Conservation (phyloP, 2,888 invertebrate genomes). For the Ectemnius lituratus region DNA sequence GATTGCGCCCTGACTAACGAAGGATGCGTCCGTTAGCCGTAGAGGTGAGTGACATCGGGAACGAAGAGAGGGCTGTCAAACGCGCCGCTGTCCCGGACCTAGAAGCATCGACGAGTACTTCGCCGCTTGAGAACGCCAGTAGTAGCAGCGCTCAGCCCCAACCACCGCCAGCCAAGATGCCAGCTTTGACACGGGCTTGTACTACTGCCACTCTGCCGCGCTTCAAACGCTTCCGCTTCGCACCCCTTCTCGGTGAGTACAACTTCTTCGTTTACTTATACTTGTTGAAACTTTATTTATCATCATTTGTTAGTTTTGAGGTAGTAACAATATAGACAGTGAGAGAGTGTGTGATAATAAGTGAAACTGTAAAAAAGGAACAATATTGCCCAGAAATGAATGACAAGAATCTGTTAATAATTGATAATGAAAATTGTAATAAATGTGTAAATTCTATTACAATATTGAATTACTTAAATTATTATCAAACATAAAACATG, state of each 20-base stretch:
- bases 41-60: constrained; percentile 54
- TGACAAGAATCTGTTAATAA: too few relatives aligned
- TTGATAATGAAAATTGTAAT: too few relatives aligned
- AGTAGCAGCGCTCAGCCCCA: constrained; percentile 12
- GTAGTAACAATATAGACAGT: too few relatives aligned
- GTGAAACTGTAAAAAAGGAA: too few relatives aligned
- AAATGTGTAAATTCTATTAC: too few relatives aligned
- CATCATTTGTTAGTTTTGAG: neutral
- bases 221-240: constrained; percentile 65
- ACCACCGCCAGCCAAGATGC: constrained; percentile 58
- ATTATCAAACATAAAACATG: too few relatives aligned
- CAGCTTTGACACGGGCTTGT: constrained; percentile 65
- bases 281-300: neutral
- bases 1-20: constrained; percentile 26
- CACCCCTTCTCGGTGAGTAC: constrained; percentile 60
- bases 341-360: too few relatives aligned
- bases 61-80: constrained; percentile 59
- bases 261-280: neutral
- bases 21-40: constrained; percentile 54
- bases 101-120: constrained; percentile 44
- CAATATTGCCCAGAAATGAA: too few relatives aligned
- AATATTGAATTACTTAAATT: too few relatives aligned
- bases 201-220: constrained; percentile 67
- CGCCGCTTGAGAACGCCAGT: neutral
- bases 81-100: constrained; percentile 54